Conservation (phyloP, 2,113 vertebrate species). For the Cheilinus undulatus region DNA sequence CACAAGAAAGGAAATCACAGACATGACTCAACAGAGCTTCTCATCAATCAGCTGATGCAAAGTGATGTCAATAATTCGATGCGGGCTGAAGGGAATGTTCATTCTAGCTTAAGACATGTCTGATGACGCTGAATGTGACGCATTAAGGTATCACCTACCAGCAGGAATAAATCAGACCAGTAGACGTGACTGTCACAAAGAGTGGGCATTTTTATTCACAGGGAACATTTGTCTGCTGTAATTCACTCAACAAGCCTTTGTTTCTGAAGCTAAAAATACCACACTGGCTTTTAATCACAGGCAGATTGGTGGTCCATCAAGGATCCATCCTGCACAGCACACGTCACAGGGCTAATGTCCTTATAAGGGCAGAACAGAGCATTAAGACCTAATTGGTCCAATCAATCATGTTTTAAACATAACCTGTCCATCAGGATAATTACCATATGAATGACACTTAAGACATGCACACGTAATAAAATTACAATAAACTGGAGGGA, state of each 20-base stretch:
- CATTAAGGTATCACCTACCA: slow-evolving; percentile 44
- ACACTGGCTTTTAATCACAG: slow-evolving; percentile 20
- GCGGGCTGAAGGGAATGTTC: slow-evolving; percentile 19
- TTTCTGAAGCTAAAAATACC: slow-evolving; percentile 51
- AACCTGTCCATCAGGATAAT: no score
- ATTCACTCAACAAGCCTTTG: slow-evolving; percentile 46
- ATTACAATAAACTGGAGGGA: no score
- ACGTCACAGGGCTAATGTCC: slow-evolving; percentile 11
- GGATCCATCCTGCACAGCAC: not conserved
- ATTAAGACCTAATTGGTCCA: slow-evolving; percentile 12
- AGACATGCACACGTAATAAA: no score
- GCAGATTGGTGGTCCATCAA: slow-evolving; percentile 11
- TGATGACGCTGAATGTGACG: slow-evolving; percentile 20
- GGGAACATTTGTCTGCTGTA: slow-evolving; percentile 28
- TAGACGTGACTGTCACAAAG: slow-evolving; percentile 33
- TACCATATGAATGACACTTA: no score
- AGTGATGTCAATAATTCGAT: slow-evolving; percentile 28
- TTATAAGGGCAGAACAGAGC: slow-evolving; percentile 19
- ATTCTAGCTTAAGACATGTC: slow-evolving; percentile 12
- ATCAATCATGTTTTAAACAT: no score
- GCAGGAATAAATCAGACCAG: slow-evolving; percentile 50
- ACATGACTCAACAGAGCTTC: slow-evolving; percentile 7
- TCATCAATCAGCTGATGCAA: slow-evolving; percentile 28
- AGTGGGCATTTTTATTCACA: slow-evolving; percentile 32
- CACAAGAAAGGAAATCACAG: not conserved